These are phyloP conservation scores for Thereva nobilitata DNA, from an alignment of 2,888 invertebrate species.

Conservation along the genomic window DNA sequence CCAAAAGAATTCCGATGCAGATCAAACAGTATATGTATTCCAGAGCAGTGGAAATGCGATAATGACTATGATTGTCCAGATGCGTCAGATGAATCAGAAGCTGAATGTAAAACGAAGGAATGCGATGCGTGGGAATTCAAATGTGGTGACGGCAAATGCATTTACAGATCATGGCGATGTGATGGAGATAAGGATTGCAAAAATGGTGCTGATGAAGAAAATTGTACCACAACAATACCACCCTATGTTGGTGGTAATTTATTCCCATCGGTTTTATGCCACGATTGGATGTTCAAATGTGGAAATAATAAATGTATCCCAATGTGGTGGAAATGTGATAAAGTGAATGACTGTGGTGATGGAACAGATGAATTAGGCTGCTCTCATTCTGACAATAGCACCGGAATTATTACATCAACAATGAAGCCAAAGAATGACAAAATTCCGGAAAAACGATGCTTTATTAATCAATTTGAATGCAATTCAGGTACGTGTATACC, in stretches of 20 bases:
- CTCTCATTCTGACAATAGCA: conserved; percentile 44
- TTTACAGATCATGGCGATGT: conserved; percentile 64
- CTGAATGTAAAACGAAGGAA: conserved; percentile 64
- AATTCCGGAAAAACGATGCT: conserved; percentile 53
- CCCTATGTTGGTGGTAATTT: conserved; percentile 44
- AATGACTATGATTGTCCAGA: conserved; percentile 74
- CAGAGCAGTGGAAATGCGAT: conserved; percentile 75
- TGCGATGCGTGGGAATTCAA: conserved; percentile 75
- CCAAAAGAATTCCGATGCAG: conserved; percentile 62
- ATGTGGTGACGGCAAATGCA: conserved; percentile 65
- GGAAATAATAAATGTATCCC: conserved; percentile 72
- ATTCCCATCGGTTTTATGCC: conserved; percentile 61
- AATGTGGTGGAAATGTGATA: conserved; percentile 81
- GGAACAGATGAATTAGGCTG: conserved; percentile 74
- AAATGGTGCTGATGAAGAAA: conserved; percentile 71
- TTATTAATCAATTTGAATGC: conserved; percentile 46
- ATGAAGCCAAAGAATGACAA: conserved; percentile 48
- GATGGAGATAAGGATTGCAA: conserved; percentile 74
- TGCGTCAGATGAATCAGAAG: conserved; percentile 69
- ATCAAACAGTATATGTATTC: conserved; percentile 65
- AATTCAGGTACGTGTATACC: conserved; percentile 64
- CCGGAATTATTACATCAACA: conserved; percentile 43
- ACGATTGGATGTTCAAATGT: conserved; percentile 80
- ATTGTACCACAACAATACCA: conserved; percentile 63
- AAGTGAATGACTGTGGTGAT: conserved; percentile 75